phyloP scores from a whole-genome alignment of 2,888 invertebrate genomes.

The Escarpia spicata region DNA sequence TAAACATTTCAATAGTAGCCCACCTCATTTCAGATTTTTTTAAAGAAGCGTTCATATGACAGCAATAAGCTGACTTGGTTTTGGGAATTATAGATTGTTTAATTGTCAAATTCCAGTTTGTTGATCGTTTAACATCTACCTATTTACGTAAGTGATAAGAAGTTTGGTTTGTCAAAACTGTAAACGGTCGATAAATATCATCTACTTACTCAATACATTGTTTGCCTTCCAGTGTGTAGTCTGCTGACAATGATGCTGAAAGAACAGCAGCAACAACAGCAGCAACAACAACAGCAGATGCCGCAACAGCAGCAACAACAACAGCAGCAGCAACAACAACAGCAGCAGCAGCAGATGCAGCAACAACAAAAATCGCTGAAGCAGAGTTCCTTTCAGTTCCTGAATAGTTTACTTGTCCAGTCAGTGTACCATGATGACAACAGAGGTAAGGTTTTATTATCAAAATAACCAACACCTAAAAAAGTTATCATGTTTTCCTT shows the following conservation, averaged over 20 bases:
- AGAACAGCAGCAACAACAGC: neutral
- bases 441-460: neutral
- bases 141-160: too few species aligned
- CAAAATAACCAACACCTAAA: neutral
- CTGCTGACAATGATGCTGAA: neutral
- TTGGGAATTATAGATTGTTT: too few species aligned
- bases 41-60: too few species aligned
- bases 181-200: too few species aligned
- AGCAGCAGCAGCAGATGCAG: neutral
- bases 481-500: too few species aligned
- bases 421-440: neutral
- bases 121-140: too few species aligned
- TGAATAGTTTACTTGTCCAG: neutral
- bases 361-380: neutral
- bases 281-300: neutral
- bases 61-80: too few species aligned
- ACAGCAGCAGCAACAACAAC: neutral
- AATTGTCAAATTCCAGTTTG: too few species aligned
- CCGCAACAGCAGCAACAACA: neutral
- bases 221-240: neutral
- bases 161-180: too few species aligned
- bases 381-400: neutral
- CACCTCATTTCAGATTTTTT: neutral
- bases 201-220: neutral
- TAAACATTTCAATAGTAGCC: neutral